Evolutionary conservation across 2,888 invertebrate species (phyloP), one percentile per base, ranked within the genome.

Genomic region (Pelosia muscerda): DNA sequence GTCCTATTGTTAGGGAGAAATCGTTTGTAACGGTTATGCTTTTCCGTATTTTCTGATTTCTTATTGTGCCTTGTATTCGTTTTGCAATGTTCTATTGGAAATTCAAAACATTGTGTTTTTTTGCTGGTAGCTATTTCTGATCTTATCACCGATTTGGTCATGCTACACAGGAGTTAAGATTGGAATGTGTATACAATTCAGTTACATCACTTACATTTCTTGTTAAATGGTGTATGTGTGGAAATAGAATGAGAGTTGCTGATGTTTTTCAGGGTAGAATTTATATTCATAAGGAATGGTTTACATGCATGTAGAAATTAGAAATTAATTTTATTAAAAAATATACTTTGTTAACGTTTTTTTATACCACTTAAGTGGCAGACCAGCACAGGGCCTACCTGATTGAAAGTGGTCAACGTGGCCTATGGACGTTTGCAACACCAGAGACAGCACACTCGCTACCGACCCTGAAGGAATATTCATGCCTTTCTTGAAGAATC

Each of bases 11-110:
- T 88, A 79, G 76, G 79, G 86, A 86, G 90, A 91, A 90, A 91
- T 90, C 88, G 88, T 86, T 91, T 81, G 88, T 88, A 89, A 92
- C 90, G 86, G 90, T 89, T 88, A 87, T 86, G 83, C 84, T 89
- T 90, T 90, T 89, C 86, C 89, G 85, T 84, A 82, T 88, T 89
- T 90, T 84, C 85, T 83, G 79, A 80, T 77, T 86, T 87, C 86
- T 77, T 74, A 73, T 86, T 83, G 77, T 74, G 73, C 70, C 71
- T 73, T 71, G 31, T 22, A 63, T 63, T 71, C 67, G 75, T 79
- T 81, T 80, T 81, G 78, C 78, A 42, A 73, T 28, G 42, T 63
- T 74, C 54, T 66, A 65, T 71, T 74, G 53, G 68, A 71, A 73
- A 77, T 71, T 79, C 64, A 66, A 69, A 75, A 71, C 68, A 57